A percentile compares a stretch with the other conserved stretches of the same genome.
These are phyloP conservation scores for Meloidogyne hapla DNA, from an alignment of 1,140 invertebrate genomes.

Conservation along the genomic window DNA sequence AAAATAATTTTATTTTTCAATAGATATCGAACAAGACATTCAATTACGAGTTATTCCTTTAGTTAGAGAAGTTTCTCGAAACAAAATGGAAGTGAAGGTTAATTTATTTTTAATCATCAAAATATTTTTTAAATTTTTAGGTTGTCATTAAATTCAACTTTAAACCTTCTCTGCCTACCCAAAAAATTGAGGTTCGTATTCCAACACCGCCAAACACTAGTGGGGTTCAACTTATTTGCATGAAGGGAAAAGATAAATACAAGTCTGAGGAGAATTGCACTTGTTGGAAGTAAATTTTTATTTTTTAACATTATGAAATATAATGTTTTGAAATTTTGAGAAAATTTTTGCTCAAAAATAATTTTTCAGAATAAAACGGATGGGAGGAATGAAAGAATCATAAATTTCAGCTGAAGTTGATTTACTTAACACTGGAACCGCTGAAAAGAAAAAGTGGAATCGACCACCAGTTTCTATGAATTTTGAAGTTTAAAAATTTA, in stretches of 20 bases:
- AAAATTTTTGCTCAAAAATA: too few species aligned
- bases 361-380: too few species aligned
- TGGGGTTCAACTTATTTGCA: conserved; percentile 94
- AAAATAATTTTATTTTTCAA: conserved; percentile 68
- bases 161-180: conserved; percentile 92
- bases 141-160: conserved; percentile 94
- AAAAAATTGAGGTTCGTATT: conserved; percentile 96
- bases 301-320: too few species aligned
- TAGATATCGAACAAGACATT: conserved; percentile 96
- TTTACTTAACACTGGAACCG: too few species aligned
- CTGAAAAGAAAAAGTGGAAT: too few species aligned
- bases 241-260: conserved; percentile 99
- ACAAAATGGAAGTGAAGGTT: conserved; percentile 99
- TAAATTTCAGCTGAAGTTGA: too few species aligned
- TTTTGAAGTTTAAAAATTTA: too few species aligned
- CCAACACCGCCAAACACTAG: conserved; percentile 98
- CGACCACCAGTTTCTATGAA: too few species aligned
- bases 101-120: too few species aligned
- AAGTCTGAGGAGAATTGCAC: conserved; percentile 99
- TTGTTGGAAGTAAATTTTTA: conserved; percentile 98
- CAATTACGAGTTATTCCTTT: conserved; percentile 96
- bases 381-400: too few species aligned
- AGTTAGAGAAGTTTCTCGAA: conserved; percentile 92
- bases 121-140: background rate
- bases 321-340: too few species aligned